Percentiles rank a stretch among this genome's conserved stretches.
Evolutionary conservation across 2,113 vertebrate species (phyloP).

Genomic region (Ranitomeya variabilis): DNA sequence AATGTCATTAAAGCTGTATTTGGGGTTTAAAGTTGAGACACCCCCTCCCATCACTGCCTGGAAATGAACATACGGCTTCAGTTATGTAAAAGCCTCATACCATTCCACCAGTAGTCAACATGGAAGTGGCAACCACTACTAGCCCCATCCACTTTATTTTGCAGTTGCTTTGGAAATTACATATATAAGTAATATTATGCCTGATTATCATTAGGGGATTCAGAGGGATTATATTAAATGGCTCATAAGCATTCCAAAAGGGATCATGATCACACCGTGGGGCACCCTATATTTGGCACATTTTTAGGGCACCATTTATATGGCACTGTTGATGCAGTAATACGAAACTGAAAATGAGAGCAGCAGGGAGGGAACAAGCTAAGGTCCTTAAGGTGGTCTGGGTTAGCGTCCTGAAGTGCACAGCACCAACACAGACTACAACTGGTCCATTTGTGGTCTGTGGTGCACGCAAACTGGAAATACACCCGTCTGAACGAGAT

Average conservation of each 20-base stretch:
- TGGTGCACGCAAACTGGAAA: too few species aligned
- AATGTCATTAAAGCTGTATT: slow-evolving; percentile 53
- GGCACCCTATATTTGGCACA: too few species aligned
- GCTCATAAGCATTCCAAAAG: not conserved
- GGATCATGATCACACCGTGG: too few species aligned
- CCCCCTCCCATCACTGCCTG: slow-evolving; percentile 29
- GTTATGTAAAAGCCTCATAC: slow-evolving; percentile 19
- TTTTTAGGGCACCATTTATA: too few species aligned
- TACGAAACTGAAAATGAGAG: too few species aligned
- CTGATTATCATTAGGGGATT: not conserved
- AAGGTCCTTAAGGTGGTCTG: too few species aligned
- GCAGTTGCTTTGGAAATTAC: not conserved
- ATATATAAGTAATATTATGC: not conserved
- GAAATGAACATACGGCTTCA: slow-evolving; percentile 47
- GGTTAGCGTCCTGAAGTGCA: too few species aligned
- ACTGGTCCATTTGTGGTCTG: too few species aligned
- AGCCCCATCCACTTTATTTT: not conserved
- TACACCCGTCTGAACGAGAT: too few species aligned
- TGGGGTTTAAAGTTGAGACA: slow-evolving; percentile 43
- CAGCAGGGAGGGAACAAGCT: too few species aligned
- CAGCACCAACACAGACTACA: too few species aligned
- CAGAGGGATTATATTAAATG: not conserved
- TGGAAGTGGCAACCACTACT: not conserved
- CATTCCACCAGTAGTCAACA: slow-evolving; percentile 14
- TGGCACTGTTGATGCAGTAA: too few species aligned